Percentiles rank a stretch among this genome's conserved stretches.
phyloP scores from a whole-genome alignment of 2,888 invertebrate species.

The Phania funesta region DNA sequence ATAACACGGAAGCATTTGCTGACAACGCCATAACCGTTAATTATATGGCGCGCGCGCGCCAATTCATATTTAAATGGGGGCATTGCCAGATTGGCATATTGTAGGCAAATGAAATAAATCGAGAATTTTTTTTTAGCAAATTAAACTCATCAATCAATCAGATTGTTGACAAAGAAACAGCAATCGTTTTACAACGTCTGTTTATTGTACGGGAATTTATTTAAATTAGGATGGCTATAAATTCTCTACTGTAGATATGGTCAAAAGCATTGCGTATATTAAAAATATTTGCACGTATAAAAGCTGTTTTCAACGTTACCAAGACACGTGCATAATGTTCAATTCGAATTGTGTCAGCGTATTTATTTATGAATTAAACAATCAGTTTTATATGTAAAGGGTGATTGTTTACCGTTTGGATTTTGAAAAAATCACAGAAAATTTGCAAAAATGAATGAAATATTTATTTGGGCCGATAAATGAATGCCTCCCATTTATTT shows the following conservation, averaged over 20 bases:
- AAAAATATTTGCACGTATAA: constrained; percentile 61
- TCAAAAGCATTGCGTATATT: constrained; percentile 54
- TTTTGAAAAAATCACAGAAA: too few relatives aligned
- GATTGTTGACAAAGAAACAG: constrained; percentile 23
- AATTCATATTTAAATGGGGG: constrained; percentile 41
- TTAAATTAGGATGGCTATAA: constrained; percentile 22
- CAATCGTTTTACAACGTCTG: constrained; percentile 27
- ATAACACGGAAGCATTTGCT: constrained; percentile 58
- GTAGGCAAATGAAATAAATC: constrained; percentile 27
- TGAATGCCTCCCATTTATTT: too few relatives aligned
- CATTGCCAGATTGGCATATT: constrained; percentile 44
- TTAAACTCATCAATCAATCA: constrained; percentile 33
- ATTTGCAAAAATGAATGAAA: too few relatives aligned
- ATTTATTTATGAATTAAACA: constrained; percentile 32
- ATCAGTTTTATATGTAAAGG: neutral
- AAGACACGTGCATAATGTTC: constrained; percentile 47
- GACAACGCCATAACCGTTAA: constrained; percentile 52
- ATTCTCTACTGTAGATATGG: constrained; percentile 17
- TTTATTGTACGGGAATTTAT: neutral
- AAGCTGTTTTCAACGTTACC: constrained; percentile 46
- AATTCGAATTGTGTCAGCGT: constrained; percentile 10
- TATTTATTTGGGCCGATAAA: too few relatives aligned
- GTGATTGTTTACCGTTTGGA: neutral
- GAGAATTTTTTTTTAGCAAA: constrained; percentile 40
- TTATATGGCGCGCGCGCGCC: constrained; percentile 32